phyloP scores from a whole-genome alignment of 92 coral and sea anemone species.

The Ricordea florida region DNA sequence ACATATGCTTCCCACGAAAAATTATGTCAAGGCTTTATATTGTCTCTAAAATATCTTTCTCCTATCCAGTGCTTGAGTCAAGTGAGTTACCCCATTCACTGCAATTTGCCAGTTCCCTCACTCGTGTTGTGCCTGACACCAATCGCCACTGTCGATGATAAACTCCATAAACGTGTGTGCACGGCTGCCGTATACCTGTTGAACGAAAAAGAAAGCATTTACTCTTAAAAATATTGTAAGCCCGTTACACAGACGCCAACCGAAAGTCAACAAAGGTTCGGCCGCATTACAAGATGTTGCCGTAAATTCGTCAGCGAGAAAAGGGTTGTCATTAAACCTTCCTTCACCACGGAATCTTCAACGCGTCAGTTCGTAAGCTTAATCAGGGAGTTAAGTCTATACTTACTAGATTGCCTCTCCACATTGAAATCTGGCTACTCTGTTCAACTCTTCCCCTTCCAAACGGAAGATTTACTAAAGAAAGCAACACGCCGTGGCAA shows the following conservation, averaged over 20 bases:
- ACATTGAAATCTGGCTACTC: constrained; percentile 86
- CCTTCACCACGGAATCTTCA: not conserved
- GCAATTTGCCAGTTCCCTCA: constrained; percentile 60
- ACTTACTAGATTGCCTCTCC: constrained; percentile 94
- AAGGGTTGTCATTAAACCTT: constrained; percentile 30
- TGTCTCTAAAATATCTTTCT: constrained; percentile 33
- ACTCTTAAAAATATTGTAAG: not conserved
- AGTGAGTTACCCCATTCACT: constrained; percentile 91
- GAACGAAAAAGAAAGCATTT: constrained; percentile 21
- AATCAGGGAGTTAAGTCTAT: not conserved
- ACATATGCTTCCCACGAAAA: constrained; percentile 10
- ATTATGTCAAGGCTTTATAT: constrained; percentile 26
- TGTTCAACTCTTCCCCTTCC: constrained; percentile 62
- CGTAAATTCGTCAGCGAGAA: constrained; percentile 8
- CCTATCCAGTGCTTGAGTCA: constrained; percentile 42
- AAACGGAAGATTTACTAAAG: constrained; percentile 69
- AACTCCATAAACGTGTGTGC: constrained; percentile 99
- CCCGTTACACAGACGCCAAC: not conserved
- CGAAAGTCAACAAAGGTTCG: not conserved
- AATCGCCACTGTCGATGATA: constrained; percentile 99
- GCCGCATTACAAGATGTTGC: constrained; percentile 2
- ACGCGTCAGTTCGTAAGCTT: too few species aligned
- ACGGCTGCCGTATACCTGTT: constrained; percentile 93
- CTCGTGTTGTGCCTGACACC: constrained; percentile 99
- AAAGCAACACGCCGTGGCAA: constrained; percentile 83